These are phyloP conservation scores for Carlito syrichta DNA, from an alignment of 2,113 vertebrate species.

Conservation along the genomic window DNA sequence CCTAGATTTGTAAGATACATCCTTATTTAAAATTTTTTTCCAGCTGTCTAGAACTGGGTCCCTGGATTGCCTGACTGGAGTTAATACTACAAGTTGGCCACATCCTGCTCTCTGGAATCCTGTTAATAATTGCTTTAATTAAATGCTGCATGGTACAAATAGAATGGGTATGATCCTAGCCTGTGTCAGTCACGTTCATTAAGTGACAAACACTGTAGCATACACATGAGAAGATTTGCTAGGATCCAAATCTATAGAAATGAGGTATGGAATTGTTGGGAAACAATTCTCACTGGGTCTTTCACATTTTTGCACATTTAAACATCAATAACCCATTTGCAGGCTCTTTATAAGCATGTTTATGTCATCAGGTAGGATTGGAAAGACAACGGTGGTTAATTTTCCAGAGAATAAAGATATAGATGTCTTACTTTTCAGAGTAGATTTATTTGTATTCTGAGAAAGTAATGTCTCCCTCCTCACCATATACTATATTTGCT, in stretches of 20 bases:
- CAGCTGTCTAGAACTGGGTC: not conserved
- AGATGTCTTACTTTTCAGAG: not conserved
- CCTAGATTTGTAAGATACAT: too few species aligned
- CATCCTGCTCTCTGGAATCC: not conserved
- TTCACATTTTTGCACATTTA: not conserved
- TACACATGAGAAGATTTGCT: not conserved
- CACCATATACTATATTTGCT: not conserved
- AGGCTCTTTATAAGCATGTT: not conserved
- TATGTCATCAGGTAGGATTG: not conserved
- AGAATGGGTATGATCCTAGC: not conserved
- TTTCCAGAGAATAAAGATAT: not conserved
- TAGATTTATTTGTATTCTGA: not conserved
- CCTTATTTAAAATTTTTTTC: not conserved
- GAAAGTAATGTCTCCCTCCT: not conserved
- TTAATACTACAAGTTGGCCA: not conserved
- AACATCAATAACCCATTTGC: not conserved
- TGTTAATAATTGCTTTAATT: not conserved
- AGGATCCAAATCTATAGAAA: too few species aligned
- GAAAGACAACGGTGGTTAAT: not conserved
- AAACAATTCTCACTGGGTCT: not conserved
- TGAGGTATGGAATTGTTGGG: not conserved
- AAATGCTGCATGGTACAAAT: not conserved
- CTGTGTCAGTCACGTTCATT: not conserved
- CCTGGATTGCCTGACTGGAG: not conserved
- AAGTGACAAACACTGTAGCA: not conserved